Base-by-base conservation (phyloP, 1,140 invertebrate species). In the Drosophila bipectinata region DNA sequence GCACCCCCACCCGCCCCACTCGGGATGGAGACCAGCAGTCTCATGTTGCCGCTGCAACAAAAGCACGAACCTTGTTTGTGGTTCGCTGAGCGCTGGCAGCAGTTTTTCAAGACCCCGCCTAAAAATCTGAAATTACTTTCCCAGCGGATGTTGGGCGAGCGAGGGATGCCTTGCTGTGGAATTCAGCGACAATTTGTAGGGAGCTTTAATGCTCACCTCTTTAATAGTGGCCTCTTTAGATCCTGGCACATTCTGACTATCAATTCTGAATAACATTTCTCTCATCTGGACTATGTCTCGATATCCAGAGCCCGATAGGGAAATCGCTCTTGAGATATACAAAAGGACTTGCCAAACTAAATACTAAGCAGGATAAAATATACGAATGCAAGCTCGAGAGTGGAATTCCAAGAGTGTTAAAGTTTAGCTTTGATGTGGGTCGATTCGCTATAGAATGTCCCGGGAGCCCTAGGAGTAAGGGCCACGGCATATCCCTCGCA, bases 1-100 rank as follows among this genome's bases (percentile, higher is more conserved):
- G 34, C 41, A 41, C 32, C 1, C 45, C 48, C 45, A 44, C 41
- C 55, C 41, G 41, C 6, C 14, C 14, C 34, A 37, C 34, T 37
- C 34, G 34, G 34, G 12, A 37, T 37, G 34, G 34, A 37, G 34
- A 37, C 68, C 60, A 72, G 64, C 72, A 80, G 75, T 69, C 69
- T 83, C 63, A 60, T 84, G 66, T 67, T 77, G 72, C 63, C 79
- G 80, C 68, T 77, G 81, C 77, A 81, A 67, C 44, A 87, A 77
- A 87, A 85, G 83, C 82, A 82, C 87, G 82, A 87, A 85, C 82
- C 82, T 85, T 85, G 82, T 85, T 85, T 85, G 82, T 78, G 82
- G 81, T 87, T 77, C 62, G 73, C 66, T 80, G 64, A 77, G 78
- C 63, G 64, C 77, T 61, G 74, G 54, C 64, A 87, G 72, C 84